Evolutionary conservation across 2,113 vertebrate genomes (phyloP), one percentile per base, ranked within the genome.

Genomic region (Suricata suricatta): DNA sequence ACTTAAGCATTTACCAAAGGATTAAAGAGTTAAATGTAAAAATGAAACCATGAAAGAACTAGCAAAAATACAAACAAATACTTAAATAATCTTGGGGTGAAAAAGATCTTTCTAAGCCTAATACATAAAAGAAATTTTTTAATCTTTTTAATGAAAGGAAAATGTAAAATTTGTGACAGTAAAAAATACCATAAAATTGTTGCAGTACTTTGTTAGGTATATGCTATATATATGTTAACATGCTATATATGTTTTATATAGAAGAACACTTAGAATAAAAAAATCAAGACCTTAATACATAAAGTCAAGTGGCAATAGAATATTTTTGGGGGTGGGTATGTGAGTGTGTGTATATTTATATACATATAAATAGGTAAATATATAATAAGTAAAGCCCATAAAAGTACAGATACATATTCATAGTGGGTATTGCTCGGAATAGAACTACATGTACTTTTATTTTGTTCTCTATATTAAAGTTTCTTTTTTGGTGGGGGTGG

Each of bases 1-100:
- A 38, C 52, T 92, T 92, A 87, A 93, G 29, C 41, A 94, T 54
- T 92, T 85, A 72, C 21, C 54, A 84, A 97, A 54, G 68, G 17
- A 89, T 71, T 87, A 50, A 87, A 92, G 87, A 84, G 33, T 33
- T 89, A 86, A 81, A 31, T 66, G 31, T 80, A 94, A 94, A 71
- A 94, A 85, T 50, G 76, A 86, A 93, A 79, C n/a, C n/a, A 63
- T 68, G 38, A 60, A 71, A 96, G 71, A 97, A 81, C 54, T 76
- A 71, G 69, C 8, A 81, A 63, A 88, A 74, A 89, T 35, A 80
- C 80, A 74, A 92, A 89, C 5, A 77, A 71, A 77, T 41, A 50
- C 41, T 50, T 84, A n/a, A 16, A 80, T 80, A 94, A 80, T 14
- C 35, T 89, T 88, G n/a, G 35, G 69, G 5, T 84, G 7, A 89